Base-by-base conservation (phyloP, 2,888 invertebrate species). In the Onchidella celtica region DNA sequence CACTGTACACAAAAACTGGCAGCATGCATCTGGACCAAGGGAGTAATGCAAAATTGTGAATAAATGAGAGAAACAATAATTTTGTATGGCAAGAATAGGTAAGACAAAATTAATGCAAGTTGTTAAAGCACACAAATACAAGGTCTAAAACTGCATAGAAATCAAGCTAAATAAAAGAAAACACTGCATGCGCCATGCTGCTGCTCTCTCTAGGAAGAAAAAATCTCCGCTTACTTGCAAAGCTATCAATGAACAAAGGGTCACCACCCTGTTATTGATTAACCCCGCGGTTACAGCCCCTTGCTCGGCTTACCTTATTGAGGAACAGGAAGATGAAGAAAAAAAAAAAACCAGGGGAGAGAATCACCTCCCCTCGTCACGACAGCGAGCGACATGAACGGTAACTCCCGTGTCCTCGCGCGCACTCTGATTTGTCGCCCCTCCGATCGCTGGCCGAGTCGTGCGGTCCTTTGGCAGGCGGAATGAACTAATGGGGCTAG, bases 401-500 rank as follows among this genome's bases (percentile, higher is more conserved):
- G 65, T 59, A 65, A 65, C 47, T 61, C 47, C n/a, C 6, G 65
- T 75, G 75, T 75, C 75, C 75, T 65, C 65, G 75, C 75, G 75
- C 27, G 75, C 40, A 38, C 38, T 63, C n/a, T 21, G 75, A 75
- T 63, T 75, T 75, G 75, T 75, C 75, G 75, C 65, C 74, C 21
- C 14, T 36, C 1, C 4, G 27, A 14, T n/a, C n/a, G 27, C 27
- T 24, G 27, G n/a, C n/a, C n/a, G 9, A 61, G 27, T 61, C n/a
- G 27, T 6, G n/a, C n/a, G n/a, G n/a, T n/a, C n/a, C n/a, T n/a
- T n/a, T n/a, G 17, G 55, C 55, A 21, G 47, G 65, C 34, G 40
- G 75, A 40, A 34, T 40, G 40, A 40, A 38, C 29, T 61, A 34
- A 14, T 34, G 47, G 74, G 24, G 61, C 21, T n/a, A 63, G 32